Evolutionary conservation across 2,888 invertebrate genomes (phyloP), one percentile per base, ranked within the genome.

Genomic region (Meliscaeva auricollis): DNA sequence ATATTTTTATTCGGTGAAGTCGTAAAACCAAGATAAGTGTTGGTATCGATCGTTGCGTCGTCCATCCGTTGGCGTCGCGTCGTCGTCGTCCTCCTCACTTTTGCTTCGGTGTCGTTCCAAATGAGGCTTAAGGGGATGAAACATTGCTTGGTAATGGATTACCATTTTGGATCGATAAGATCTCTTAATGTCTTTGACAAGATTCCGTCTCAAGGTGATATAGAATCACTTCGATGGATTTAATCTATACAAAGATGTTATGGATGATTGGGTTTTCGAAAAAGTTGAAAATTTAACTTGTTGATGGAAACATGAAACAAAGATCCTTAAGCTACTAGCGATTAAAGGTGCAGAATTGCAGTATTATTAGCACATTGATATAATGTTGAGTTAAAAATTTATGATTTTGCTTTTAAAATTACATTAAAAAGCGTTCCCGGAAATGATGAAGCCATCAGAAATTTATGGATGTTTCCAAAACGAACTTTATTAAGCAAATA

Each of bases 151-250:
- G 64, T 84, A 84, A 84, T 72, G 75, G 80, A 84, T 84, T 80
- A 75, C 70, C 56, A 58, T 58, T 70, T 60, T 13, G 72, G 52
- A 62, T 80, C 76, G 84, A 85, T 80, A 85, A 76, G 80, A 85
- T 80, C 80, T 75, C 30, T 75, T 79, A 69, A 77, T 77, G 77
- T 68, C 73, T 79, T 66, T 79, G 79, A 84, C 69, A 74, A 75
- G 83, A 84, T 75, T 70, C 64, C 73, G 74, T 84, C 79, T 44
- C 70, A 50, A 84, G 69, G 74, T 83, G 83, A 83, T 83, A 69
- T 73, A 78, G 64, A 74, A 83, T 78, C 78, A 83, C 78, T 73
- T 75, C 38, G 50, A 68, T 77, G 52, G 50, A 66, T 79, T 64
- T 70, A 64, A 83, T 74, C 74, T 62, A 26, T 4, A 13, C n/a